Percentiles rank a stretch among this genome's conserved stretches.
Evolutionary conservation across 2,113 vertebrate genomes (phyloP).

Genomic region (Mandrillus leucophaeus): DNA sequence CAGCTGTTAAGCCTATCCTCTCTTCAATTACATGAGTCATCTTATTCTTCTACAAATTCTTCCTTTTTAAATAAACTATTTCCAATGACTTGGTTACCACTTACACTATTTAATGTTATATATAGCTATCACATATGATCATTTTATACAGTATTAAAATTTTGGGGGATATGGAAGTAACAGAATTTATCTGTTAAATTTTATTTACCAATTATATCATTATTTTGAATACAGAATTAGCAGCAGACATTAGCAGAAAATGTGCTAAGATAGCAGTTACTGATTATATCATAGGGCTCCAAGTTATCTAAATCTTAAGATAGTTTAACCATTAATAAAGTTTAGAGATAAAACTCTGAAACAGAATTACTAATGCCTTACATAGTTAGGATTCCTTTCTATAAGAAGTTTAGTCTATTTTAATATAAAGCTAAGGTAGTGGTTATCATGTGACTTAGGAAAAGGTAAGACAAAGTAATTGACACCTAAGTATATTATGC

Average conservation of each 20-base stretch:
- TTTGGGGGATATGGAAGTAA: not conserved
- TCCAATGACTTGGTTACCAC: not conserved
- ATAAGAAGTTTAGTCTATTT: not conserved
- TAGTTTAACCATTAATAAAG: conserved; percentile 59
- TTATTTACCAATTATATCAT: not conserved
- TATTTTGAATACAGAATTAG: not conserved
- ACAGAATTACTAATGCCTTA: not conserved
- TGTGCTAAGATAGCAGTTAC: conserved; percentile 4
- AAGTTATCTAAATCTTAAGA: conserved; percentile 46
- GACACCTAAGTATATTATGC: not conserved
- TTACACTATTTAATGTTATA: not conserved
- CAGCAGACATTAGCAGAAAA: not conserved
- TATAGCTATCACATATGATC: not conserved
- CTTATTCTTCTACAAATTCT: not conserved
- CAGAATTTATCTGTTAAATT: not conserved
- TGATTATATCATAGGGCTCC: not conserved
- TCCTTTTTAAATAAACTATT: not conserved
- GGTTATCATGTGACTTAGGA: not conserved
- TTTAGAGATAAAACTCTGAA: conserved; percentile 55
- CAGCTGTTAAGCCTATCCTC: not conserved
- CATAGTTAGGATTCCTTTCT: conserved; percentile 61
- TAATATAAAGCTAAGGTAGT: not conserved
- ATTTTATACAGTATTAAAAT: not conserved
- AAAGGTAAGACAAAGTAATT: not conserved
- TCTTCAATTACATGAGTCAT: not conserved